A percentile compares a stretch with the other conserved stretches of the same genome.
Evolutionary conservation across 1,140 invertebrate species (phyloP).

Genomic region (Penaeus vannamei): DNA sequence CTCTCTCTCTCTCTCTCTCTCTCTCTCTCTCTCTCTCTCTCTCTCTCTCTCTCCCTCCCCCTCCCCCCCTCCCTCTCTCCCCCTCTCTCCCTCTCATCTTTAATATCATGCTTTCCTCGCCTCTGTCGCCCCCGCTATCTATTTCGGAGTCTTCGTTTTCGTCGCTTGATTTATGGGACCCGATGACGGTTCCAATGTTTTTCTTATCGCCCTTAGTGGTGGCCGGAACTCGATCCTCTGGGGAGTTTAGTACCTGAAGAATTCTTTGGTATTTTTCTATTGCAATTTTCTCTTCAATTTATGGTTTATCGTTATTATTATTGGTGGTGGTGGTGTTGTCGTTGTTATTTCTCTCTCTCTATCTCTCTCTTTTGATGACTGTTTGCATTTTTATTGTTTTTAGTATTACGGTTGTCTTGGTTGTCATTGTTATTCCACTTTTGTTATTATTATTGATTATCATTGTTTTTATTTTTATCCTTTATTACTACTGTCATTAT

Average conservation of each 20-base stretch:
- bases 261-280: too few relatives aligned
- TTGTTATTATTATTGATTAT: not conserved
- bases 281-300: too few relatives aligned
- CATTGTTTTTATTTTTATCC: conserved; percentile 1
- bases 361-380: too few relatives aligned
- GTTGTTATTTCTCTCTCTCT: too few relatives aligned
- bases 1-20: not conserved
- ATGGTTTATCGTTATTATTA: not conserved
- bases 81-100: conserved; percentile 36
- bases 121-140: conserved; percentile 56
- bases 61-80: conserved; percentile 17
- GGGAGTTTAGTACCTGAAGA: conserved; percentile 28
- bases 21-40: not conserved
- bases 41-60: not conserved
- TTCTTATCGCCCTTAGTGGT: conserved; percentile 64
- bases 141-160: conserved; percentile 67
- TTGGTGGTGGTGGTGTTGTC: too few relatives aligned
- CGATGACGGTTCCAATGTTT: conserved; percentile 66
- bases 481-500: not conserved
- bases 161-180: conserved; percentile 68
- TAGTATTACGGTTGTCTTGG: too few relatives aligned
- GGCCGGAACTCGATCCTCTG: conserved; percentile 50
- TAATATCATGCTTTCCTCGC: conserved; percentile 32
- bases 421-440: too few relatives aligned
- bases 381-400: too few relatives aligned